Conservation (phyloP, 2,888 invertebrate genomes). For the Neocrepidodera transversa region DNA sequence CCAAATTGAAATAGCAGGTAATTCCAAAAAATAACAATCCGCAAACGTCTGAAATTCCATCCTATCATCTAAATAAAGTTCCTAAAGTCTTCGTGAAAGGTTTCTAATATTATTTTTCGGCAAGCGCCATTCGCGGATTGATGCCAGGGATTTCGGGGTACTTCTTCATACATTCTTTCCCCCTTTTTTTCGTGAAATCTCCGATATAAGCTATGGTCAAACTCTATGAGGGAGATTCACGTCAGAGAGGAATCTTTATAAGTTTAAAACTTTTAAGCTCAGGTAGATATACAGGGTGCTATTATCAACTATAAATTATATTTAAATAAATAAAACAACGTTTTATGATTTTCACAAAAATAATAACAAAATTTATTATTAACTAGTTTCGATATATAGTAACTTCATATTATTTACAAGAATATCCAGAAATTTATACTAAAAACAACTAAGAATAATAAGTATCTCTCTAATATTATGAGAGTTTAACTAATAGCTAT, state of each 20-base stretch:
- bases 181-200: neutral
- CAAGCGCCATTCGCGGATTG: constrained; percentile 2
- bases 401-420: too few species aligned
- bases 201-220: neutral
- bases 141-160: constrained; percentile 2
- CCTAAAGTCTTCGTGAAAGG: constrained; percentile 10
- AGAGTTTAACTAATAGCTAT: too few species aligned
- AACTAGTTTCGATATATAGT: too few species aligned
- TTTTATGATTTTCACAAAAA: too few species aligned
- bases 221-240: neutral
- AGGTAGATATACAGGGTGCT: neutral
- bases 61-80: constrained; percentile 18
- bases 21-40: constrained; percentile 12
- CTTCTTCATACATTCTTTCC: neutral
- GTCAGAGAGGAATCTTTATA: neutral
- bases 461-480: too few species aligned
- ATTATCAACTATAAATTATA: too few species aligned
- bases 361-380: too few species aligned
- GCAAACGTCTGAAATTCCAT: constrained; percentile 15
- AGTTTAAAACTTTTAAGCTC: neutral
- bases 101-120: constrained; percentile 20
- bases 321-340: too few species aligned
- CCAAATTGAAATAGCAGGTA: constrained; percentile 15
- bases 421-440: too few species aligned
- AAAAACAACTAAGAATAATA: too few species aligned